Evolutionary conservation across 2,113 vertebrate genomes (phyloP), one percentile per base, ranked within the genome.

Genomic region (Tylochromis polylepis): DNA sequence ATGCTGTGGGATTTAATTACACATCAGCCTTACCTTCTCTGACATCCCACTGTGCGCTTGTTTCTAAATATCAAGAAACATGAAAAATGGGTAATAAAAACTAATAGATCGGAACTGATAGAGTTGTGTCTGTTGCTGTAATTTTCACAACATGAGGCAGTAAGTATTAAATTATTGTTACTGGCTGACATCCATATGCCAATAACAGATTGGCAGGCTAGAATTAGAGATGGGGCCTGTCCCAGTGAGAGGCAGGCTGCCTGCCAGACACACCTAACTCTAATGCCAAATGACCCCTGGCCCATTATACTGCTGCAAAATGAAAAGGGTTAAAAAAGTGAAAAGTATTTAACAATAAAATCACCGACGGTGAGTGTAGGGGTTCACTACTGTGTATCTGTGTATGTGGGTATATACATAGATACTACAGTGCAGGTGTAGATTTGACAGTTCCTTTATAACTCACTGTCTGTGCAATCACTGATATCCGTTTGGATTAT

Each of bases 181-280:
- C 62, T 90, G 90, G 84, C 78, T 90, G 55, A 84, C 79, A 84
- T 91, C 89, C 88, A 87, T 49, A 82, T 57, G 82, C 65, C 62
- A 89, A 85, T 86, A 87, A 85, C 27, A 83, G 85, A 92, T 55
- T 80, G 65, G 55, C 79, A 82, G 70, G 72, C 55, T 57, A 77
- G 72, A 83, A 87, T 83, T 78, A 82, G 65, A 90, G 80, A 75
- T 56, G 83, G 70, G 60, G 41, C 58, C 58, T 75, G n/a, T 90
- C 80, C 87, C 79, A 81, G 60, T 84, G 81, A 92, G 85, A 56
- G 56, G 38, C 82, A 83, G 27, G 70, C 80, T 53, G 59, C 60
- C 70, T 85, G 90, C 92, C 90, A 93, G 83, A 88, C 84, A 86
- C 87, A 91, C 85, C 91, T 88, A 86, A 93, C 72, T 41, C 79